These are phyloP conservation scores for Netelia virgata DNA, from an alignment of 2,888 invertebrate genomes.

Conservation along the genomic window DNA sequence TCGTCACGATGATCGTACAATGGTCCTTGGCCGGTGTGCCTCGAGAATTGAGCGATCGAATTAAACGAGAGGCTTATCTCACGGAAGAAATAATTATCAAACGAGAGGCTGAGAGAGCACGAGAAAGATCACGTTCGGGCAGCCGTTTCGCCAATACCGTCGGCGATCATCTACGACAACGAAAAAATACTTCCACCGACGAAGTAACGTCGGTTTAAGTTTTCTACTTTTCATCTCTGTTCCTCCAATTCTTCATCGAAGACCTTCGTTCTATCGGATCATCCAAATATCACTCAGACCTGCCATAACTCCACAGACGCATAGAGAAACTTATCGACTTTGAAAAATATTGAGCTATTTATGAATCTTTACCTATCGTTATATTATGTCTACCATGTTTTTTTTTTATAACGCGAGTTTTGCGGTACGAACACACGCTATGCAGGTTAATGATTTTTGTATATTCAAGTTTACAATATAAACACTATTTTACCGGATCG, in stretches of 20 bases:
- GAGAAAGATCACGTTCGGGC: slow-evolving; percentile 69
- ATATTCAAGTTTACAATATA: too few species aligned
- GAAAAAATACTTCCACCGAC: slow-evolving; percentile 47
- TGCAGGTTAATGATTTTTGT: too few species aligned
- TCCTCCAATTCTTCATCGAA: not conserved
- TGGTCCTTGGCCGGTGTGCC: slow-evolving; percentile 93
- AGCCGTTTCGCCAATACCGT: slow-evolving; percentile 66
- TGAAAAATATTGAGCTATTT: not conserved
- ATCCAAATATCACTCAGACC: not conserved
- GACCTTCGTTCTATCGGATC: not conserved
- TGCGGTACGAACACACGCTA: too few species aligned
- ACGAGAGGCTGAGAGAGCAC: slow-evolving; percentile 88
- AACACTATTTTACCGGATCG: too few species aligned
- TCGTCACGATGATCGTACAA: slow-evolving; percentile 90
- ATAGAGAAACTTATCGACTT: not conserved
- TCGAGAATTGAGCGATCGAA: slow-evolving; percentile 89
- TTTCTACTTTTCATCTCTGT: not conserved
- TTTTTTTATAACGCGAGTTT: too few species aligned
- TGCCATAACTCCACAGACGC: not conserved
- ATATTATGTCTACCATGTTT: too few species aligned
- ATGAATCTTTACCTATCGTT: not conserved
- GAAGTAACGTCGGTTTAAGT: slow-evolving; percentile 39
- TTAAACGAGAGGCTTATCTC: slow-evolving; percentile 90
- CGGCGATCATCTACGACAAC: slow-evolving; percentile 70
- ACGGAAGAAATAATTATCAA: slow-evolving; percentile 91